Base-by-base conservation (phyloP, 2,888 invertebrate species). In the Rapana venosa region DNA sequence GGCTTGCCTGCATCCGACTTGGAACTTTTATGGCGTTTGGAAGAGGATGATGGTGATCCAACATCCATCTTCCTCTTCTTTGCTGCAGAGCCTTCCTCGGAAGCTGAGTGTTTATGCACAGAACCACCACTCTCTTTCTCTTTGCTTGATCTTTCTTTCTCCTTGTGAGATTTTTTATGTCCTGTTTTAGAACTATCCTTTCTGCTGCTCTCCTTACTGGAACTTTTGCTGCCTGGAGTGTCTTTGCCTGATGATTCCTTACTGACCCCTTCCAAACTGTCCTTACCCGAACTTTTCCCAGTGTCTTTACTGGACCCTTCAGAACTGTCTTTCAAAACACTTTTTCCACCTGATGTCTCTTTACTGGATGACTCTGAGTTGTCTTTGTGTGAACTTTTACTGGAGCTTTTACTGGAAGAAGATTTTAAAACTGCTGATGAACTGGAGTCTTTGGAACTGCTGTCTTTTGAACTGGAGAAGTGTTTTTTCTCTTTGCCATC, bases 91-190 rank as follows among this genome's bases (percentile, higher is more conserved):
- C 79, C 32, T 70, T 74, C 85, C 20, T 35, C 88, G 15, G 84
- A 30, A 6, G 89, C 8, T 11, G 84, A n/a, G 11, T 47, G 66
- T 47, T 77, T 83, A 66, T 79, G 74, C n/a, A 36, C 17, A 70
- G 22, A 66, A 17, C 83, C 56, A 56, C 83, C 66, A 36, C 81
- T 30, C 20, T 89, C 84, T 26, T 85, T 70, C 17, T 88, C 88
- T 70, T 77, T 87, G 26, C 84, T 90, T 26, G 90, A 89, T 30
- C 89, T 90, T 2, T 79, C 85, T 84, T 85, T 90, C 1, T 91
- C 87, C 83, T 77, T 90, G 74, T 90, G 87, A 26, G 90, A 87
- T 32, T 90, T 87, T 30, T 85, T 85, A 26, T 56, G n/a, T 30
- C n/a, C 58, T 58, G 56, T 30, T 22, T 36, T 85, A 58, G 88